Evolutionary conservation across 2,888 invertebrate genomes (phyloP).

Genomic region (Stramonita haemastoma): DNA sequence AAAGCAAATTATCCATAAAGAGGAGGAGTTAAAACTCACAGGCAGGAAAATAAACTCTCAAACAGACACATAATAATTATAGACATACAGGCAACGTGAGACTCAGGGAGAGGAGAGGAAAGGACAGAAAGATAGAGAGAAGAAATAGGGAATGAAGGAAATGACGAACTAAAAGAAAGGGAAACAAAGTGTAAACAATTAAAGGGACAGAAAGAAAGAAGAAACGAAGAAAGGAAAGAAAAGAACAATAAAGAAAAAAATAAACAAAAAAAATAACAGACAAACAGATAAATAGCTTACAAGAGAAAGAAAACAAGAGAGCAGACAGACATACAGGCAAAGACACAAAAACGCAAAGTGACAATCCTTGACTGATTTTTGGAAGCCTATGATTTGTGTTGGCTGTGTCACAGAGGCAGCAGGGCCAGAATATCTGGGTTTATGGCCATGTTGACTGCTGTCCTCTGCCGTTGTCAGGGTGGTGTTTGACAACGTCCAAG

Average conservation of each 20-base stretch:
- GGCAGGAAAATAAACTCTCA: neutral
- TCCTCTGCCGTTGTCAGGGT: no score
- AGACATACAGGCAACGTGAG: neutral
- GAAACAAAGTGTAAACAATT: neutral
- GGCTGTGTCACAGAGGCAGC: no score
- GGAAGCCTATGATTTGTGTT: no score
- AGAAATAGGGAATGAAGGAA: neutral
- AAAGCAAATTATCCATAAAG: no score
- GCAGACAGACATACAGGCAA: neutral
- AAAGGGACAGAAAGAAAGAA: neutral
- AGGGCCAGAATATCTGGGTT: no score
- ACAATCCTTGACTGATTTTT: no score
- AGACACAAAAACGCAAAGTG: neutral
- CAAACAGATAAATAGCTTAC: neutral
- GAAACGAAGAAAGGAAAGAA: neutral
- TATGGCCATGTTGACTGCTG: no score
- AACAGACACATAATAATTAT: neutral
- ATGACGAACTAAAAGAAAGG: neutral
- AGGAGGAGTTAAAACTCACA: no score
- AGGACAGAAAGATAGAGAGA: neutral
- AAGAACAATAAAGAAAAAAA: neutral
- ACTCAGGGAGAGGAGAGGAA: neutral
- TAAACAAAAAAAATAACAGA: conserved; percentile 19
- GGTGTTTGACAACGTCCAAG: no score
- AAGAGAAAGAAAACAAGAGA: neutral